Percentiles rank a stretch among this genome's conserved stretches.
Conservation (phyloP, 2,113 vertebrate genomes). For the Lethenteron reissneri region DNA sequence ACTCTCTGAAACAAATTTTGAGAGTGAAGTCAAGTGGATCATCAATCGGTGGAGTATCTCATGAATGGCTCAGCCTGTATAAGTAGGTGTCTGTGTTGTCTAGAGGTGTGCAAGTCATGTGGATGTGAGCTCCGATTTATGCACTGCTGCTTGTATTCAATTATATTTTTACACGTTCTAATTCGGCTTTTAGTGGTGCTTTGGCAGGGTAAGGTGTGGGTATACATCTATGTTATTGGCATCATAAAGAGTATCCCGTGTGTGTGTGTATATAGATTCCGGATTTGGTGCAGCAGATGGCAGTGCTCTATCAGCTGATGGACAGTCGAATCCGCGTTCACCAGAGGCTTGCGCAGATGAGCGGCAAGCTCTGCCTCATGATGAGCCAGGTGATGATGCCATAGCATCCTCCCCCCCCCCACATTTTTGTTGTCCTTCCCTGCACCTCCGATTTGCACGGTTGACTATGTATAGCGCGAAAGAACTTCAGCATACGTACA, state of each 20-base stretch:
- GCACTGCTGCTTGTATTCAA: no score
- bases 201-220: no score
- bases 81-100: no score
- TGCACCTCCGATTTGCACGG: not conserved
- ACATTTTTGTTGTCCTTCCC: not conserved
- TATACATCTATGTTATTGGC: not conserved
- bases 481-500: conserved; percentile 1
- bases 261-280: conserved; percentile 33
- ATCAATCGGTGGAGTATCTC: no score
- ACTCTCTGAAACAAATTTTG: no score
- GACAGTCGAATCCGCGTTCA: conserved; percentile 82
- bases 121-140: no score
- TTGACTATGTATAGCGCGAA: not conserved
- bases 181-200: no score
- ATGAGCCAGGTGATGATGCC: conserved; percentile 42
- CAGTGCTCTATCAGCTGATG: conserved; percentile 68
- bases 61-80: no score
- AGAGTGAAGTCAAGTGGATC: no score
- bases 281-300: conserved; percentile 59
- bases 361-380: conserved; percentile 74
- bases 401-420: not conserved
- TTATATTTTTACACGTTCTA: no score
- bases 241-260: not conserved
- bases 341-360: conserved; percentile 61
- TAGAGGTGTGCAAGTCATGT: no score